Evolutionary conservation across 2,113 vertebrate species (phyloP), one percentile per base, ranked within the genome.

Genomic region (Solea solea): DNA sequence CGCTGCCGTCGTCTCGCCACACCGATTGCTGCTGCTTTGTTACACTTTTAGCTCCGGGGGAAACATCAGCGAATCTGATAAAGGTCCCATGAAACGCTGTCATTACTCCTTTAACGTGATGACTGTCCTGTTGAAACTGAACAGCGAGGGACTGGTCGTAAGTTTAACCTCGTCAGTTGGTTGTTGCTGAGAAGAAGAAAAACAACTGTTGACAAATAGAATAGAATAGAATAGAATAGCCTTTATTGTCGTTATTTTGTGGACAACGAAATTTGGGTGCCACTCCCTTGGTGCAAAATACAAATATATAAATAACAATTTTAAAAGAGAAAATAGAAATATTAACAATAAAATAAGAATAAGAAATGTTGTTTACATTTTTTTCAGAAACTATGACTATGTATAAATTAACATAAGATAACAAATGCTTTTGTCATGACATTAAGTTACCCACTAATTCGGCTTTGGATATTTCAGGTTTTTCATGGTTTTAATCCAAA

Each of bases 1-100:
- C 64, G 28, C 81, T 64, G 81, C 67, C 11, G 72, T 71, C 5
- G 85, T 80, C 82, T 85, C 69, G 66, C 88, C 85, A 25, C 77
- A 75, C 62, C 9, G 58, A 41, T 52, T 46, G 65, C 68, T 54
- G 60, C 74, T 66, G 76, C 64, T 60, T 16, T 7, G 72, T 48
- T 65, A 69, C 64, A 6, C 56, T 83, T 85, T 61, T 83, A 84
- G 76, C 64, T 59, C 68, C 21, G n/a, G 54, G 69, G 34, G 5
- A 66, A 61, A 60, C 63, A 52, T 66, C 72, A 25, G 45, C 76
- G 69, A 8, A 41, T 74, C 42, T 14, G 49, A 66, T 39, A 21
- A 56, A 70, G 25, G 45, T 50, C 53, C 21, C 1, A 12, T 63
- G 46, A 75, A 75, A 73, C 48, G 59, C 8, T 62, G 49, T 72